phyloP scores from a whole-genome alignment of 2,888 invertebrate genomes.

The Ethmia dodecea region DNA sequence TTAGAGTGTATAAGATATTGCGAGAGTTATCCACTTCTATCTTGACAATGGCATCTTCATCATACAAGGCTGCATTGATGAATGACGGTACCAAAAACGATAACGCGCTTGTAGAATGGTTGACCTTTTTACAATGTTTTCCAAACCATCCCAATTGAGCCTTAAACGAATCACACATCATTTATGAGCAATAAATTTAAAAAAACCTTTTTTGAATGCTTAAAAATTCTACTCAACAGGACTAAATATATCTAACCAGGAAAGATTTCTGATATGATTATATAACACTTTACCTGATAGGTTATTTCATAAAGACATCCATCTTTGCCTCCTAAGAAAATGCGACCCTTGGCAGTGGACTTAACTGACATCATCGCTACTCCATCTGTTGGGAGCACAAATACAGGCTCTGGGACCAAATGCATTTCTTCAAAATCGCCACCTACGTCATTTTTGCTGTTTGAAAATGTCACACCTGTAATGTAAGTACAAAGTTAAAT shows the following conservation, averaged over 20 bases:
- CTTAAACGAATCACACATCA: constrained; percentile 38
- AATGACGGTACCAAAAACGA: constrained; percentile 94
- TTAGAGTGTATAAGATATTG: constrained; percentile 92
- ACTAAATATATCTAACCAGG: too few relatives aligned
- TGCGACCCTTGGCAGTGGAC: constrained; percentile 89
- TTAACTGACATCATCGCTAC: constrained; percentile 89
- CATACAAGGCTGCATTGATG: constrained; percentile 88
- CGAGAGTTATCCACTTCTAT: constrained; percentile 93
- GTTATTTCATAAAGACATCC: constrained; percentile 96
- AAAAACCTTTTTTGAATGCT: too few relatives aligned
- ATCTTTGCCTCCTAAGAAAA: constrained; percentile 97
- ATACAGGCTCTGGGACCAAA: constrained; percentile 95
- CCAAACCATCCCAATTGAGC: constrained; percentile 95
- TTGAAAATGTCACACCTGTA: constrained; percentile 76
- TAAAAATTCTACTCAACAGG: too few relatives aligned
- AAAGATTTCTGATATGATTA: too few relatives aligned
- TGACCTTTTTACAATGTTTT: constrained; percentile 95
- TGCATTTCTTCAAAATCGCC: constrained; percentile 87
- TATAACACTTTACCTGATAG: constrained; percentile 96
- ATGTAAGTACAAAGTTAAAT: too few relatives aligned
- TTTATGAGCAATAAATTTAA: not conserved
- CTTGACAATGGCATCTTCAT: constrained; percentile 93
- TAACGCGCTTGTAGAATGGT: constrained; percentile 92
- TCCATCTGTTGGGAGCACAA: constrained; percentile 93
- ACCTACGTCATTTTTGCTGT: constrained; percentile 61